These are phyloP conservation scores for Phylloscopus whistleri DNA, from an alignment of 2,113 vertebrate species.

Conservation along the genomic window DNA sequence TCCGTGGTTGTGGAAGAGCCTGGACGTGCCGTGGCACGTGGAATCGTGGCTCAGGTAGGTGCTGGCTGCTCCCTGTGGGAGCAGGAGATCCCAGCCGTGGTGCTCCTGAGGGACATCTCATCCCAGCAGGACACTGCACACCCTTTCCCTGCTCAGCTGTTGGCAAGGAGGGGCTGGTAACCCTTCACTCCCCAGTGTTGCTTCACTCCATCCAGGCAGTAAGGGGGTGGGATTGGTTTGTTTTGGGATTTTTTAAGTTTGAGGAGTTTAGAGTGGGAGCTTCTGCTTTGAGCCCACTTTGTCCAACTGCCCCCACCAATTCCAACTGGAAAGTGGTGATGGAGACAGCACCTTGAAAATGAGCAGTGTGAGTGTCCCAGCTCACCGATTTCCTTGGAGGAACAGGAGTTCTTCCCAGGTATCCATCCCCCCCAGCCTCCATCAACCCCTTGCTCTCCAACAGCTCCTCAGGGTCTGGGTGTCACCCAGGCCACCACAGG, in stretches of 20 bases:
- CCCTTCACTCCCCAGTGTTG: rapidly evolving
- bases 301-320: neutral
- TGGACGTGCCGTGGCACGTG: rapidly evolving
- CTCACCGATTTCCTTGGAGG: neutral
- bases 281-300: neutral
- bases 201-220: neutral
- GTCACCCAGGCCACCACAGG: neutral
- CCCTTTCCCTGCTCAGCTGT: neutral
- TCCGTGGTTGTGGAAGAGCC: neutral
- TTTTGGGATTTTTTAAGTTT: neutral
- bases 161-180: neutral
- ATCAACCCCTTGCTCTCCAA: neutral
- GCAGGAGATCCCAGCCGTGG: neutral
- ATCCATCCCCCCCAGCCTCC: neutral
- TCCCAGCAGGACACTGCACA: neutral
- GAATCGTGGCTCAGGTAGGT: neutral
- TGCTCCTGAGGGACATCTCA: neutral
- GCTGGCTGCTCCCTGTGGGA: neutral
- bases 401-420: neutral
- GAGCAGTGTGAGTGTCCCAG: neutral
- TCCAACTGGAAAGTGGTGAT: neutral
- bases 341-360: neutral
- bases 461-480: neutral
- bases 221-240: neutral
- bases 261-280: neutral